Evolutionary conservation across 2,888 invertebrate genomes (phyloP).

Genomic region (Laothoe populi): DNA sequence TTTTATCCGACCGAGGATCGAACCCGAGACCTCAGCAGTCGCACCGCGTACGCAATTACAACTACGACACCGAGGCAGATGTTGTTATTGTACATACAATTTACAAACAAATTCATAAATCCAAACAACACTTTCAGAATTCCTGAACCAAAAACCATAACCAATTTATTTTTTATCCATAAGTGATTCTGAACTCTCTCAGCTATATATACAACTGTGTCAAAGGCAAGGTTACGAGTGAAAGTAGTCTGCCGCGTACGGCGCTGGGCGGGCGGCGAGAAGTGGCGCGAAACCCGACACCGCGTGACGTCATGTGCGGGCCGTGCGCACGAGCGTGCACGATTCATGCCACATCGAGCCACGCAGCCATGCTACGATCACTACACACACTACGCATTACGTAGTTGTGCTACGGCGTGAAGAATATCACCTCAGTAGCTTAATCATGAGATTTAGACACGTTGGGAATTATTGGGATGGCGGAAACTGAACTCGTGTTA

Average conservation of each 20-base stretch:
- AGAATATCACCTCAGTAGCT: no score
- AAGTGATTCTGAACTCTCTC: background rate
- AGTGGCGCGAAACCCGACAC: conserved; percentile 63
- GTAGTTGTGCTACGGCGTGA: background rate
- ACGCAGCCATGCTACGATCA: background rate
- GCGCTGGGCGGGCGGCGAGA: conserved; percentile 53
- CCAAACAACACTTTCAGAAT: background rate
- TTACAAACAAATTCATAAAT: no score
- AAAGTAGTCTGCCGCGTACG: conserved; percentile 62
- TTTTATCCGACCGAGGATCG: no score
- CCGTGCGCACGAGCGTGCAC: conserved; percentile 74
- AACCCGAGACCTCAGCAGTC: no score
- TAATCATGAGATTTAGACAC: no score
- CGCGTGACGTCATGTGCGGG: conserved; percentile 77
- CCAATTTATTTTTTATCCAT: background rate
- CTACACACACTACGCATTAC: background rate
- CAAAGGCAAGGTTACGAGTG: conserved; percentile 68
- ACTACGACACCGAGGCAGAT: no score
- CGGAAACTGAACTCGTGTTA: no score
- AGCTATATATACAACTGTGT: conserved; percentile 39
- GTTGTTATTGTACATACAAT: no score
- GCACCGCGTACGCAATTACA: no score
- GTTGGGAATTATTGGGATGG: no score
- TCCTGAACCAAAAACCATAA: background rate
- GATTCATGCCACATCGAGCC: conserved; percentile 25